Evolutionary conservation across 2,888 invertebrate species (phyloP).

Genomic region (Lissonota sp.): DNA sequence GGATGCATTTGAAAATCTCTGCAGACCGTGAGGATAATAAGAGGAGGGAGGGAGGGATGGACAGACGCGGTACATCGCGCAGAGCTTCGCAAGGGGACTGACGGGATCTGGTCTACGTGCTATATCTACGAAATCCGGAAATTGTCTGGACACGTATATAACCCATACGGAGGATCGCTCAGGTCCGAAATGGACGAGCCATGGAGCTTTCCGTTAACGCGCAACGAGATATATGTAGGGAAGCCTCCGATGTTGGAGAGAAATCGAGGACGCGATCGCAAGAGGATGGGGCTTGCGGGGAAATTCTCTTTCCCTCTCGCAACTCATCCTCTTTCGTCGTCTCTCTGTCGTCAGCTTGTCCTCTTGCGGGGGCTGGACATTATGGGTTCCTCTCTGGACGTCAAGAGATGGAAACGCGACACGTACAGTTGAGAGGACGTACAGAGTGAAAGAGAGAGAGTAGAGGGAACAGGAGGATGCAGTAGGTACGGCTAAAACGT

Average conservation of each 20-base stretch:
- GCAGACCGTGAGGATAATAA: constrained; percentile 4
- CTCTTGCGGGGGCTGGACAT: constrained; percentile 41
- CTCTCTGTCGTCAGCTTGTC: constrained; percentile 56
- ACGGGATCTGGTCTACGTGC: constrained; percentile 24
- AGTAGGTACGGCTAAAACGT: constrained; percentile 38
- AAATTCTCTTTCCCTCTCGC: background rate
- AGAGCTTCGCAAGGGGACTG: background rate
- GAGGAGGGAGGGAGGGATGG: no score
- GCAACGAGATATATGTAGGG: constrained; percentile 1
- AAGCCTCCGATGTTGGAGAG: constrained; percentile 24
- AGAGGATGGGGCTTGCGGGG: background rate
- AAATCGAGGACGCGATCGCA: constrained; percentile 25
- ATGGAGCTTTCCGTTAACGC: background rate
- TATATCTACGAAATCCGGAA: constrained; percentile 54
- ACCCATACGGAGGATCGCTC: no score
- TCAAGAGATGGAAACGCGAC: constrained; percentile 34
- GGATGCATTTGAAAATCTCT: constrained; percentile 45
- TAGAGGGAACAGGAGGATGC: background rate
- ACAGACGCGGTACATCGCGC: no score
- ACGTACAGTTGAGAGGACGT: constrained; percentile 53
- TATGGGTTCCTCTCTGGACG: constrained; percentile 20
- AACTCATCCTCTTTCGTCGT: background rate
- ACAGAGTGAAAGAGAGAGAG: constrained; percentile 15
- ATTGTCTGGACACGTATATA: constrained; percentile 39
- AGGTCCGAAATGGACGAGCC: no score